Conservation (phyloP, 2,113 vertebrate species). For the Hemiscyllium ocellatum region DNA sequence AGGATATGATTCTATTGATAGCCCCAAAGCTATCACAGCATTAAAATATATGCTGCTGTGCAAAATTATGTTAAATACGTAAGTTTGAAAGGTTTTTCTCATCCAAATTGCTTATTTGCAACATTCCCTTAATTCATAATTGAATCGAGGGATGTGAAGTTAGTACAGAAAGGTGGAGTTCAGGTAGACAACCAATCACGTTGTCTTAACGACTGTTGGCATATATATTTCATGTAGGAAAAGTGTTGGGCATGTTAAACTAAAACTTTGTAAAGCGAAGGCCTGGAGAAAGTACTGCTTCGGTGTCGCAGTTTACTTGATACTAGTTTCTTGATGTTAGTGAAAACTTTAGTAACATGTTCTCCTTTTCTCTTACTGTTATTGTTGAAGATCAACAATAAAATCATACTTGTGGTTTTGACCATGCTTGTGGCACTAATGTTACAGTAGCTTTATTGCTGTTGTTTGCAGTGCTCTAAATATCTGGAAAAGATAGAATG, state of each 20-base stretch:
- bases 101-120: neutral
- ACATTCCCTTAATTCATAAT: neutral
- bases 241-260: neutral
- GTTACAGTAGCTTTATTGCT: neutral
- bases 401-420: neutral
- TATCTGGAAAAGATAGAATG: neutral
- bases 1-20: constrained; percentile 94
- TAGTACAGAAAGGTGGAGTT: neutral
- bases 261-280: neutral
- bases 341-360: neutral
- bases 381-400: neutral
- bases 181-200: neutral
- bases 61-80: constrained; percentile 97
- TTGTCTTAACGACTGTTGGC: neutral
- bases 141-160: neutral
- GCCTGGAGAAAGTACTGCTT: neutral
- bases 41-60: constrained; percentile 99
- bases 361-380: neutral
- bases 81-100: constrained; percentile 48
- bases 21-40: constrained; percentile 86
- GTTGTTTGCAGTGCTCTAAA: neutral
- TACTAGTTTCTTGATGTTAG: neutral
- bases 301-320: too few relatives aligned
- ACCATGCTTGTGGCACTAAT: neutral
- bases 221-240: neutral